phyloP scores from a whole-genome alignment of 1,140 invertebrate genomes.

The Aphelenchoides fujianensis region DNA sequence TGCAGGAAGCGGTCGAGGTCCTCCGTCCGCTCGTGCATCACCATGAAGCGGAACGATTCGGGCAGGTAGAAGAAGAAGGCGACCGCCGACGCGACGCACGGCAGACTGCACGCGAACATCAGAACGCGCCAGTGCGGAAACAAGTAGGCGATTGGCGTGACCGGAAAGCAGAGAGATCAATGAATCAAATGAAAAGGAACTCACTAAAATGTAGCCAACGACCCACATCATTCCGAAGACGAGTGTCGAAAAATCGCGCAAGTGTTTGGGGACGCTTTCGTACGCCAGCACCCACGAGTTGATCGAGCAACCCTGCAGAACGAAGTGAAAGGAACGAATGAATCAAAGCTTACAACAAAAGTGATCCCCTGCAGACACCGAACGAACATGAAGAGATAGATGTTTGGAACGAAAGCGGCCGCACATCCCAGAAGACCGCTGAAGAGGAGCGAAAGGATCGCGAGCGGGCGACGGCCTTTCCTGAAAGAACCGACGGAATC shows the following conservation, averaged over 20 bases:
- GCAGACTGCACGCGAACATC: constrained; percentile 12
- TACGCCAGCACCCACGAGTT: constrained; percentile 24
- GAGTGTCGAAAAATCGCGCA: constrained; percentile 12
- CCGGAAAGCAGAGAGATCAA: too few species aligned
- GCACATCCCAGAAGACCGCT: constrained; percentile 23
- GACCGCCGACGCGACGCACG: not conserved
- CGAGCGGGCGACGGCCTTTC: constrained; percentile 20
- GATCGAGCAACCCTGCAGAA: constrained; percentile 14
- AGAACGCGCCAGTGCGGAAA: constrained; percentile 11
- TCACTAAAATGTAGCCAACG: constrained; percentile 9
- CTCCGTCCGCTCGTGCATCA: not conserved
- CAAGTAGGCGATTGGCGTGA: constrained; percentile 5
- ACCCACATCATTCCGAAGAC: constrained; percentile 22
- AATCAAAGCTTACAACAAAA: constrained; percentile 16
- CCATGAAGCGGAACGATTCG: constrained; percentile 12
- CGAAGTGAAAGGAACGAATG: not conserved
- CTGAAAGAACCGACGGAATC: constrained; percentile 10
- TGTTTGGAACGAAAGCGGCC: constrained; percentile 12
- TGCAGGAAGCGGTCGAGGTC: not conserved
- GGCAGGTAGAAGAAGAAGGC: constrained; percentile 3
- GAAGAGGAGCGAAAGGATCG: not conserved
- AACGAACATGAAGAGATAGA: constrained; percentile 24
- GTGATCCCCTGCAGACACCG: constrained; percentile 19
- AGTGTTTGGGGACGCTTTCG: constrained; percentile 5
- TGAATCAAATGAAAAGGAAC: too few species aligned